Conservation (phyloP, 2,113 vertebrate genomes). For the Microcebus lehilahytsara region DNA sequence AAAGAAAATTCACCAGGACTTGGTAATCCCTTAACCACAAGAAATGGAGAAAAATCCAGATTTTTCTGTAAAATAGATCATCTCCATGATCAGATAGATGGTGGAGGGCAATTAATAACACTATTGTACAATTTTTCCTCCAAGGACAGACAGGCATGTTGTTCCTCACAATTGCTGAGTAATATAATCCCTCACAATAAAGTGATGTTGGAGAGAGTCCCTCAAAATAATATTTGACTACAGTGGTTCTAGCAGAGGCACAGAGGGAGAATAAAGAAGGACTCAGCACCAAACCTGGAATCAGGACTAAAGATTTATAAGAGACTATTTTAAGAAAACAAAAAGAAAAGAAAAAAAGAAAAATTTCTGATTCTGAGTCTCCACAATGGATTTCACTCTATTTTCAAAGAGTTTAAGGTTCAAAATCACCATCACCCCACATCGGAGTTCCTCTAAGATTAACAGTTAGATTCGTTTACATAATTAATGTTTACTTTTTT, state of each 20-base stretch:
- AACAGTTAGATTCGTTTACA: slow-evolving; percentile 22
- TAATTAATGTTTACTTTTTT: neutral
- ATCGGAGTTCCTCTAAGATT: neutral
- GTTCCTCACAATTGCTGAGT: neutral
- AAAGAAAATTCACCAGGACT: slow-evolving; percentile 1
- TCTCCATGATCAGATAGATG: neutral
- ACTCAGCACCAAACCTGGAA: slow-evolving; percentile 22
- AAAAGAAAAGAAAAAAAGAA: neutral
- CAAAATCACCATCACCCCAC: slow-evolving; percentile 29
- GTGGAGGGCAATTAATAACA: neutral
- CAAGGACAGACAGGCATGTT: neutral
- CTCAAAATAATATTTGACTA: slow-evolving; percentile 29
- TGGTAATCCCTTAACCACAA: neutral
- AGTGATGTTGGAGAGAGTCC: neutral
- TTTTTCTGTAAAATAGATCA: slow-evolving; percentile 16
- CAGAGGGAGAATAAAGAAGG: neutral
- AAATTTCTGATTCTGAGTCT: neutral
- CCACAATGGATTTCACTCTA: too few species aligned
- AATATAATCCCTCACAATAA: neutral
- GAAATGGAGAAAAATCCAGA: neutral
- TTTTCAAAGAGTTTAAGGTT: slow-evolving; percentile 10
- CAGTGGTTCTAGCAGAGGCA: neutral
- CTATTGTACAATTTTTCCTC: neutral
- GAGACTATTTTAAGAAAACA: neutral
- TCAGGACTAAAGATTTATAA: neutral